Evolutionary conservation across 1,140 invertebrate species (phyloP), one percentile per base, ranked within the genome.

Genomic region (Hetaerina americana): DNA sequence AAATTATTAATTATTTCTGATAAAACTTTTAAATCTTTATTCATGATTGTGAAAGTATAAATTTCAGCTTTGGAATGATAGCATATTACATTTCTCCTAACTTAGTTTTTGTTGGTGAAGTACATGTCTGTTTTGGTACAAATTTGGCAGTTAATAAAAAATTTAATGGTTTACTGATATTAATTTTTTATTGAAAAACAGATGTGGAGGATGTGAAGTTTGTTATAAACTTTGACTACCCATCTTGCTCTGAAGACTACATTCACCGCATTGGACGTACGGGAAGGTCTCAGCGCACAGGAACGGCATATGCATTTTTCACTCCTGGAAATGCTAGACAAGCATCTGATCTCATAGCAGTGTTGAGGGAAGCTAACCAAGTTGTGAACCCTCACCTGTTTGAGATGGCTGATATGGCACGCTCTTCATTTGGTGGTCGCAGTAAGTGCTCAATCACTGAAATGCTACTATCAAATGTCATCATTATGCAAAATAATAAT

Each of bases 241-340:
- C 89, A 2, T 86, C 84, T 74, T 85, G 85, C 73, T 86, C 86
- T 68, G 89, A 90, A 78, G 89, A 90, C 78, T 90, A 90, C 78
- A 86, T 90, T 71, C 89, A 90, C 78, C 81, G 89, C 68, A 91
- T 90, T 78, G 89, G 89, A 18, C 84, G 89, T 69, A 90, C 89
- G 68, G 89, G 85, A 49, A 80, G 89, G 40, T 83, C 83, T 27
- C 82, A 84, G 69, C 86, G 87, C 73, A 85, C 83, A 26, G 88
- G 89, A 27, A 90, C 88, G n/a, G 87, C 89, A 0, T 90, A 90
- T 81, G 90, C 89, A 27, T 88, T 90, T 80, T 89, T 90, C 79
- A 90, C 89, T 0, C 77, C 80, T 73, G 77, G 77, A 29, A 87
- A 90, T 77, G 77, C 78, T 28, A 86, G 85, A 74, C 85, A 87